Evolutionary conservation across 2,888 invertebrate species (phyloP), one percentile per base, ranked within the genome.

Genomic region (Drosophila ustulata): DNA sequence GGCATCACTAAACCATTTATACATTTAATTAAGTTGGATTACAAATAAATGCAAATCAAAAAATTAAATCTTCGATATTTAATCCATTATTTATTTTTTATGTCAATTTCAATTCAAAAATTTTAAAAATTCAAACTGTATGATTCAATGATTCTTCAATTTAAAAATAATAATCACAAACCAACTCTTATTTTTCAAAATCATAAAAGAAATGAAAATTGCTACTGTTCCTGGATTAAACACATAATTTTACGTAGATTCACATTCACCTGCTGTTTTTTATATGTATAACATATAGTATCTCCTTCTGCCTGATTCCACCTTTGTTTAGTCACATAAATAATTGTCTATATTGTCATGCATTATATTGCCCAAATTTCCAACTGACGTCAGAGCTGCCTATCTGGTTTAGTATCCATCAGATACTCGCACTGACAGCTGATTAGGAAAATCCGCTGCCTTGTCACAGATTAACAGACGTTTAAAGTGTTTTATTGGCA

Each of bases 321-420:
- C 34, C 39, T 41, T n/a, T 4, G 13, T 11, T 0, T 8, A 8
- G 3, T 25, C 34, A 32, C 46, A 56, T 28, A 13, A 13, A 30
- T 18, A 43, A 47, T 49, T 61, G 23, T 1, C 39, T 13, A 39
- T 63, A 34, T 56, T 55, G 64, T 50, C 63, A 70, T 43, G n/a
- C 55, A 47, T 43, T 64, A 50, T 34, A 34, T 43, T 58, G 26
- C 5, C 37, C n/a, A 47, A 45, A 49, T 8, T 69, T 34, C 11
- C 37, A 51, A 30, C 28, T 71, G 63, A 75, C 75, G 71, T 75
- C 56, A 72, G 5, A 18, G n/a, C 37, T 5, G n/a, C 37, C 9
- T 32, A 6, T 30, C 41, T 11, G 25, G 18, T 47, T 49, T 13
- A 8, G 25, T 37, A 70, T 43, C 25, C 26, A 63, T 41, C 63